Base-by-base conservation (phyloP, 1,140 invertebrate genomes). In the Samia ricini region DNA sequence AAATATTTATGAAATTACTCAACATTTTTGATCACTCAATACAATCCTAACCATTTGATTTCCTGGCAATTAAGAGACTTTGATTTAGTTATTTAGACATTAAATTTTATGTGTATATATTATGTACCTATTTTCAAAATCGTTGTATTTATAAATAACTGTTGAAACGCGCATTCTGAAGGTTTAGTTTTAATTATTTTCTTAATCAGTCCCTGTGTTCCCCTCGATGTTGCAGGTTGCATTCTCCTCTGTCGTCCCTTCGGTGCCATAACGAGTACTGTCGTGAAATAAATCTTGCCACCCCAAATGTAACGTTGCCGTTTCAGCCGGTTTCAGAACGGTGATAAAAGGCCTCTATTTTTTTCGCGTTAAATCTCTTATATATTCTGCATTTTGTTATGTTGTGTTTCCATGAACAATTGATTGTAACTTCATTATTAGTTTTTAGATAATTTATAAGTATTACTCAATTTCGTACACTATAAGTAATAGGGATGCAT, bases 231-330 rank as follows among this genome's bases (percentile, higher is more conserved):
- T 79, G 81, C 79, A 79, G 77, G 68, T 75, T 85, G 79, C 81
- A 86, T 79, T 76, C 75, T 68, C 72, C 71, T 62, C 69, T 57
- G 74, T 60, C 66, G 73, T 89, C 86, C 86, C 84, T 85, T 81
- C 61, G 83, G 84, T 83, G 74, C 82, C 77, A 79, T 89, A 86
- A 87, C 86, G 82, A 83, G 77, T 77, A 60, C 71, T 80, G 84
- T 86, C 83, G 76, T 83, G 79, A 83, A 80, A 89, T 88, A 89
- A 89, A 89, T 89, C 85, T 86, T 77, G 63, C 77, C 79, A 78
- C 86, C 84, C 86, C 70, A 66, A 50, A 73, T 78, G 74, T 78
- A 80, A 81, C 69, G 68, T 55, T 65, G 64, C 66, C 75, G 66
- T 69, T 68, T 69, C 74, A 78, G 79, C 77, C 79, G 78, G 72